Base-by-base conservation (phyloP, 2,888 invertebrate genomes). In the Sthenelais limicola region DNA sequence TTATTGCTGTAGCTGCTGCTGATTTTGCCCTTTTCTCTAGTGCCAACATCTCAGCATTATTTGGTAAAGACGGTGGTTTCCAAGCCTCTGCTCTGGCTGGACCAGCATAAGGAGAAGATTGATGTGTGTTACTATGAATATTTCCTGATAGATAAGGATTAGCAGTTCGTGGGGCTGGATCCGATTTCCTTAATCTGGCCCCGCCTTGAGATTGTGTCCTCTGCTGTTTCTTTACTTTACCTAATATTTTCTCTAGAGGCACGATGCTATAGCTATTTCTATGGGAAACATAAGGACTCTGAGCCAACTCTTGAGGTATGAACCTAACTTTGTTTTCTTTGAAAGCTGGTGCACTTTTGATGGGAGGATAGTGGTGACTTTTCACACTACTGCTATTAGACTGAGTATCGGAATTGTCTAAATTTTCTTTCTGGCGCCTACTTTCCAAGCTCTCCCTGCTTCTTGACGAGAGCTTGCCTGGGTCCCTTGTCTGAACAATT, bases 1-100 rank as follows among this genome's bases (percentile, higher is more conserved):
- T 76, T 33, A 76, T 49, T 0, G 78, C 78, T 69, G 70, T 76
- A 0, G 73, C 69, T 3, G 76, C 70, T 1, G 54, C 21, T 4
- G 35, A 21, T 26, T 76, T 74, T 26, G 78, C 78, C 30, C 74
- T 33, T 58, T 74, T 74, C 70, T 78, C 78, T 54, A 78, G 51
- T 52, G 75, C 69, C 1, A 75, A 52, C 21, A 70, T 38, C 3
- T 33, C n/a, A 3, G 52, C 49, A 18, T 24, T 48, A 24, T 73
- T 49, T 21, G 73, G 51, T 4, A 43, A 15, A 2, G 2, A 24
- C 3, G 54, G 54, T 3, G 32, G 51, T 26, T 56, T 4, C 70
- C 70, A 70, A 2, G 70, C 49, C 24, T 70, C 70, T 3, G 56
- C n/a, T n/a, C n/a, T n/a, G n/a, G n/a, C n/a, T n/a, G n/a, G n/a